Evolutionary conservation across 2,888 invertebrate species (phyloP).

Genomic region (Nycteola revayana): DNA sequence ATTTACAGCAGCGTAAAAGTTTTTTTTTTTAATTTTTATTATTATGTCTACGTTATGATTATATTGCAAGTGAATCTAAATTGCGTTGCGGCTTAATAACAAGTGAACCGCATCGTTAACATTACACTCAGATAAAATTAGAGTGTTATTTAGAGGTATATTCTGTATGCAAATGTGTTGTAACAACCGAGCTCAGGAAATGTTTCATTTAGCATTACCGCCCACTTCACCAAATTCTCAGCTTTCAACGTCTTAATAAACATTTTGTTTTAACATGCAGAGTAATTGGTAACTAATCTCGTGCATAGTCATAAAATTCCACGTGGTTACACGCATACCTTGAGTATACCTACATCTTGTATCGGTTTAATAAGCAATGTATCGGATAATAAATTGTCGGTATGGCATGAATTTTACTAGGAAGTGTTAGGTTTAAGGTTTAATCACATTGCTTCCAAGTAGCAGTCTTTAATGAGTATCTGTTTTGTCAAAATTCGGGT

Average conservation of each 20-base stretch:
- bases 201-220: conserved; percentile 51
- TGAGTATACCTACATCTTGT: neutral
- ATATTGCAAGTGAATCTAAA: no score
- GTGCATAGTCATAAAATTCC: conserved; percentile 7
- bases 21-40: no score
- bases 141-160: conserved; percentile 56
- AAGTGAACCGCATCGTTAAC: conserved; percentile 38
- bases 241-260: conserved; percentile 47
- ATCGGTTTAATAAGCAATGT: no score
- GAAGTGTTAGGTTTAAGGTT: no score
- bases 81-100: conserved; percentile 29
- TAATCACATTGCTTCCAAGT: no score
- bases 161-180: conserved; percentile 47
- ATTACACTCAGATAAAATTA: conserved; percentile 53
- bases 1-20: no score
- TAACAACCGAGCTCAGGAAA: conserved; percentile 65
- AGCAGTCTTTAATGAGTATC: no score
- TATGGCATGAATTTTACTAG: no score
- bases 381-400: no score
- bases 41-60: no score
- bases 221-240: conserved; percentile 37
- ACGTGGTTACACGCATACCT: conserved; percentile 17
- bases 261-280: conserved; percentile 36
- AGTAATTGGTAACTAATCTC: conserved; percentile 35
- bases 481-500: no score